phyloP scores from a whole-genome alignment of 2,888 invertebrate species.

The Chymomyza caudatula region DNA sequence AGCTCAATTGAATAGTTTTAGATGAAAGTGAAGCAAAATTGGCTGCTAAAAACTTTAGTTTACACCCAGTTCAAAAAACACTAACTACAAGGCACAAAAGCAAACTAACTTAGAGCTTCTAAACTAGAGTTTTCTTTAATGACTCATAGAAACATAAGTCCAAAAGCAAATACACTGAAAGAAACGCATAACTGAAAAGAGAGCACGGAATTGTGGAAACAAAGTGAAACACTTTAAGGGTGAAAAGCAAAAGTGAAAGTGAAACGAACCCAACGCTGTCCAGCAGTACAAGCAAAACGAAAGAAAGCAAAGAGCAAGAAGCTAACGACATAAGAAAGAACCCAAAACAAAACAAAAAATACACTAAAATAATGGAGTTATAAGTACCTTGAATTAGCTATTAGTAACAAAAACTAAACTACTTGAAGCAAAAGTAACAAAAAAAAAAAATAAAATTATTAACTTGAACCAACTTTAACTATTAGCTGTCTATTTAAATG shows the following conservation, averaged over 20 bases:
- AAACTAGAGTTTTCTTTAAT: neutral
- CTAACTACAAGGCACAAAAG: neutral
- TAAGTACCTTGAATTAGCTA: constrained; percentile 78
- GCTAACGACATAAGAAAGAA: constrained; percentile 9
- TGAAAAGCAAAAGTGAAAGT: neutral
- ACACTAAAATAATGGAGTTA: constrained; percentile 75
- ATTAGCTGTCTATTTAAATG: constrained; percentile 51
- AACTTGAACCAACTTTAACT: constrained; percentile 24
- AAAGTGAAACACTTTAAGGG: constrained; percentile 9
- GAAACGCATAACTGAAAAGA: constrained; percentile 4
- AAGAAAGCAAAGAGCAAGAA: constrained; percentile 11
- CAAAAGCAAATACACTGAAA: constrained; percentile 21
- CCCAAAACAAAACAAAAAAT: constrained; percentile 28
- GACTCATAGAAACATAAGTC: constrained; percentile 21
- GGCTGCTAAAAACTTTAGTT: constrained; percentile 23
- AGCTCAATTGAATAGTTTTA: neutral
- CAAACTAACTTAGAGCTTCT: neutral
- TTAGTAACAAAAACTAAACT: constrained; percentile 54
- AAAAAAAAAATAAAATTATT: constrained; percentile 29
- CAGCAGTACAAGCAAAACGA: constrained; percentile 1
- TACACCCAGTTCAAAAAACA: no score
- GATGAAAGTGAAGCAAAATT: constrained; percentile 7
- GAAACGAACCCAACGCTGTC: constrained; percentile 52
- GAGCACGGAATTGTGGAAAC: constrained; percentile 49
- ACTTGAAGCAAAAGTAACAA: constrained; percentile 19